Percentiles rank a stretch among this genome's conserved stretches.
Conservation (phyloP, 2,113 vertebrate species). For the Antigone vipio region DNA sequence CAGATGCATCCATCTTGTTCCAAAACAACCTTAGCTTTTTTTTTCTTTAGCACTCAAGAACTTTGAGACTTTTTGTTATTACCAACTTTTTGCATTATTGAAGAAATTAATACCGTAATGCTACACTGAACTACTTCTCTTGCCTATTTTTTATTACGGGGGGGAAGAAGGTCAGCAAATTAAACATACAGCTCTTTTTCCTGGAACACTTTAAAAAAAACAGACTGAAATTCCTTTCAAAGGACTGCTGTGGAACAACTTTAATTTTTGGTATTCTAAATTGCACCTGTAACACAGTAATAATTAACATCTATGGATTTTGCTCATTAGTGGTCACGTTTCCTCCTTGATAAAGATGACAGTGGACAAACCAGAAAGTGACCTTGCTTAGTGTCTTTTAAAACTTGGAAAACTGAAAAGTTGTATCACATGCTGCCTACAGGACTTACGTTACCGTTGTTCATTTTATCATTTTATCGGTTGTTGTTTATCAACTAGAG, state of each 20-base stretch:
- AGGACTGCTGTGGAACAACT: conserved; percentile 68
- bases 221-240: conserved; percentile 72
- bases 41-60: conserved; percentile 70
- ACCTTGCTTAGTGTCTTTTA: conserved; percentile 71
- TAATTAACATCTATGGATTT: conserved; percentile 54
- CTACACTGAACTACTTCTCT: conserved; percentile 66
- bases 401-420: conserved; percentile 65
- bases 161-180: conserved; percentile 52
- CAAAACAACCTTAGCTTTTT: conserved; percentile 60
- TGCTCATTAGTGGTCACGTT: conserved; percentile 61
- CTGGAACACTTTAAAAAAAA: conserved; percentile 58
- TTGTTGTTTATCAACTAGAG: conserved; percentile 52
- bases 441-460: conserved; percentile 67
- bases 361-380: conserved; percentile 74
- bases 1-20: conserved; percentile 56
- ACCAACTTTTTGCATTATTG: conserved; percentile 56
- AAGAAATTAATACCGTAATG: conserved; percentile 65
- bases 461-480: conserved; percentile 27
- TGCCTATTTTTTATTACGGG: conserved; percentile 65
- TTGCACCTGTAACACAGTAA: conserved; percentile 58
- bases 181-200: conserved; percentile 62
- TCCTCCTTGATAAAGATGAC: conserved; percentile 65
- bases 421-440: conserved; percentile 74
- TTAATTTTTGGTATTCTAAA: conserved; percentile 62
- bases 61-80: conserved; percentile 62